Conservation (phyloP, 2,797 vertebrate genomes). For the Silurus lanzhouensis region DNA sequence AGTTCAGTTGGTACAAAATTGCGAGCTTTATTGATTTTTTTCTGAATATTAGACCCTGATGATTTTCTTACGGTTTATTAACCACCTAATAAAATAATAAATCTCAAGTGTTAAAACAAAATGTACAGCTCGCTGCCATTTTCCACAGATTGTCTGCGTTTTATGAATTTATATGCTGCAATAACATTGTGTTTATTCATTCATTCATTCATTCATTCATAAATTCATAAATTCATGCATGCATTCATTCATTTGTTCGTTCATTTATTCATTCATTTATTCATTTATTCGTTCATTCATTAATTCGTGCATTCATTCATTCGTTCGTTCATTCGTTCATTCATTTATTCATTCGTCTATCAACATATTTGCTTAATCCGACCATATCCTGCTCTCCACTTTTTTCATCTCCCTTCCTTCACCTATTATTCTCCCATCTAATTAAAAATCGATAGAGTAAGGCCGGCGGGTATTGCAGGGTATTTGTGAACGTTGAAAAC, state of each 20-base stretch:
- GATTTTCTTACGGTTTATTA: not conserved
- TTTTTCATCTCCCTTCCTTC: conserved; percentile 77
- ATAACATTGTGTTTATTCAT: not conserved
- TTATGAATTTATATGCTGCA: not conserved
- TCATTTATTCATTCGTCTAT: conserved; percentile 72
- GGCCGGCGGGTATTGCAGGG: conserved; percentile 84
- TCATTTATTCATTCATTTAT: conserved; percentile 65
- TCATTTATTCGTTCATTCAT: too few species aligned
- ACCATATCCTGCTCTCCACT: conserved; percentile 66
- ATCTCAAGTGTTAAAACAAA: not conserved
- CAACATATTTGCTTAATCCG: conserved; percentile 60
- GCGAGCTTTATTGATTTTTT: not conserved
- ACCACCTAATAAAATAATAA: not conserved
- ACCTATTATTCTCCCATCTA: conserved; percentile 85
- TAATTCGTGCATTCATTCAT: too few species aligned
- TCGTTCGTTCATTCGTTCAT: conserved; percentile 54
- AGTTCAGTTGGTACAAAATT: not conserved
- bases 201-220: conserved; percentile 74
- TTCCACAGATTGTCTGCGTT: not conserved
- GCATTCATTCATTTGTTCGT: too few species aligned
- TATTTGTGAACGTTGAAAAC: conserved; percentile 87
- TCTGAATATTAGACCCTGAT: not conserved
- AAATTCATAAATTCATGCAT: not conserved
- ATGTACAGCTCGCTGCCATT: not conserved
- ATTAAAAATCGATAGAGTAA: conserved; percentile 87